Percentiles rank a stretch among this genome's conserved stretches.
phyloP scores from a whole-genome alignment of 2,888 invertebrate species.

The Leptogaster cylindrica region DNA sequence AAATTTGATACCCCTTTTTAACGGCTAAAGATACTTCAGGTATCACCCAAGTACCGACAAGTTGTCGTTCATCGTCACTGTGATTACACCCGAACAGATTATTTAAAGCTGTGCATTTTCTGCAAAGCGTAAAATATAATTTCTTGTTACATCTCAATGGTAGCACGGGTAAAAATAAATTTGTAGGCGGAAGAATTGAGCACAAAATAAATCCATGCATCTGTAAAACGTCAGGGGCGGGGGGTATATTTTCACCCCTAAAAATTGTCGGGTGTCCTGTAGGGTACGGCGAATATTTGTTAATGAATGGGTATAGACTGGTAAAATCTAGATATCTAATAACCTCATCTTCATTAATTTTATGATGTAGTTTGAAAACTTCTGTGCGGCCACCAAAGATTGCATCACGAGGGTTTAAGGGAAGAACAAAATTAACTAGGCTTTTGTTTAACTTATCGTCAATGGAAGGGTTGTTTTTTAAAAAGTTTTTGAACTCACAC shows the following conservation, averaged over 20 bases:
- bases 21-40: neutral
- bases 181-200: slow-evolving; percentile 6
- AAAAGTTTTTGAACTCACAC: slow-evolving; percentile 4
- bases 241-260: slow-evolving; percentile 11
- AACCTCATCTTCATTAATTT: neutral
- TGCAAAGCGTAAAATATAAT: slow-evolving; percentile 19
- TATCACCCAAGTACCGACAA: neutral
- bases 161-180: slow-evolving; percentile 29
- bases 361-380: neutral
- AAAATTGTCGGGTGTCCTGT: slow-evolving; percentile 19
- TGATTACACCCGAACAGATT: neutral
- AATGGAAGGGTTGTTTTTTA: neutral
- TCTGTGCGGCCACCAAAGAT: slow-evolving; percentile 1
- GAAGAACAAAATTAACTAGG: neutral
- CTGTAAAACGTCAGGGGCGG: neutral
- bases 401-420: slow-evolving; percentile 1
- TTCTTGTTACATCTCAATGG: slow-evolving; percentile 5
- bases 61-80: neutral
- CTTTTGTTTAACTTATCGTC: neutral
- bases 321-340: slow-evolving; percentile 20
- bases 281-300: slow-evolving; percentile 28
- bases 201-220: slow-evolving; percentile 33
- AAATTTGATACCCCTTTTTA: slow-evolving; percentile 16
- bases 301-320: slow-evolving; percentile 21
- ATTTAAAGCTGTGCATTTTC: neutral